Base-by-base conservation (phyloP, 2,888 invertebrate genomes). In the Aphodius sticticus region DNA sequence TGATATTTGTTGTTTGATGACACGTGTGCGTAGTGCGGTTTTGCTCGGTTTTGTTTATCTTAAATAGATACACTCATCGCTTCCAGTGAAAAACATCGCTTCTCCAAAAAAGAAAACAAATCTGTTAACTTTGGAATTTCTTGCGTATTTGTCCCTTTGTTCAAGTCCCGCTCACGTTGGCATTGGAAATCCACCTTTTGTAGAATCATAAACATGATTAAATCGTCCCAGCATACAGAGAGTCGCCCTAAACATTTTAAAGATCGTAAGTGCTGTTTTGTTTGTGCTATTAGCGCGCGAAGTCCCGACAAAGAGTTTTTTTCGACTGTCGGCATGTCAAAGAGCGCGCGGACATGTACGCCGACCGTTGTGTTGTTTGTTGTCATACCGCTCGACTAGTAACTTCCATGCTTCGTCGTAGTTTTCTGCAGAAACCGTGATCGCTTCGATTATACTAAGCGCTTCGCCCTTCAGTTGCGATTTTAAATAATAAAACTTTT, bases 321-420 rank as follows among this genome's bases (percentile, higher is more conserved):
- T 9, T 15, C 26, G 26, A 71, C 71, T 9, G 26, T 71, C 26
- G 16, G 16, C 35, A 71, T 26, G 35, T 71, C 35, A n/a, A 26
- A 71, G 35, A 71, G 71, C 16, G 71, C 71, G 35, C 71, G 71
- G 12, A 71, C 71, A n/a, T 71, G 71, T 12, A 26, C 38, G 38
- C 38, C 38, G 38, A 38, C 38, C 38, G 7, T n/a, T 38, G 38
- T 38, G 38, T 38, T 38, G n/a, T 75, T 37, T 69, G 16, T 76
- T 76, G 12, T 76, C 74, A 36, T 16, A 76, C 12, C 78, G 74
- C n/a, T 78, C n/a, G 69, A 53, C 16, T 5, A 78, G 38, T 15
- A 76, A n/a, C 6, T 76, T 38, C 78, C 78, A 78, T 14, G 70
- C 76, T 37, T 76, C 38, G 7, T 3, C 16, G 38, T 74, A 78